Evolutionary conservation across 2,797 vertebrate genomes (phyloP), one percentile per base, ranked within the genome.

Genomic region (Acanthurus tractus): DNA sequence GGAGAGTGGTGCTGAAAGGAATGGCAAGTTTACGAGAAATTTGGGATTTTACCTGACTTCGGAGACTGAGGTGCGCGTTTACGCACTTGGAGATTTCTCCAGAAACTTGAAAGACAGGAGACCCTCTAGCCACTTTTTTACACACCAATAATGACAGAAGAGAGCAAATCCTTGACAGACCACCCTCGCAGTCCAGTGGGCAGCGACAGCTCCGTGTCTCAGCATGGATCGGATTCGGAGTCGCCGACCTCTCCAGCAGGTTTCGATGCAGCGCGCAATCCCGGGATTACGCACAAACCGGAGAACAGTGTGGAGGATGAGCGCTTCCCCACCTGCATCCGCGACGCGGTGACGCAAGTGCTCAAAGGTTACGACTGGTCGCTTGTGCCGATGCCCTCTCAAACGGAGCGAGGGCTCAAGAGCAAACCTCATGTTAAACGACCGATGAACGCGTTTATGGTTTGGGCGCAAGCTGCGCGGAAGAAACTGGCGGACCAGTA

Each of bases 281-380:
- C 68, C 0, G 88, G 86, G 18, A 93, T 93, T 20, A 92, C 93
- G 63, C 90, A 85, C 53, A 91, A 91, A 15, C 75, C 86, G 63
- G 86, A 85, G 72, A 84, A 91, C 20, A 10, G 57, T n/a, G 81
- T 86, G 29, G 93, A 93, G 85, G 95, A 96, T 36, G 96, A 97
- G 72, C 95, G 97, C 29, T 97, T 97, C 81, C 96, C 97, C 0
- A 95, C 95, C 54, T 97, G 96, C 88, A 97, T 98, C 92, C 95
- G 96, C 18, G 97, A 97, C 84, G 97, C 97, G 15, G 96, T 97
- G 84, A 97, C 96, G 40, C 97, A 98, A 89, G 97, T 97, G 92
- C 94, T 98, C 67, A 97, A 96, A 79, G 97, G 97, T 25, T 98
- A 97, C 82, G 96, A 97, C 95, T 97, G 97, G 97, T 97, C 96